Evolutionary conservation across 2,113 vertebrate genomes (phyloP).

Genomic region (Suricata suricatta): DNA sequence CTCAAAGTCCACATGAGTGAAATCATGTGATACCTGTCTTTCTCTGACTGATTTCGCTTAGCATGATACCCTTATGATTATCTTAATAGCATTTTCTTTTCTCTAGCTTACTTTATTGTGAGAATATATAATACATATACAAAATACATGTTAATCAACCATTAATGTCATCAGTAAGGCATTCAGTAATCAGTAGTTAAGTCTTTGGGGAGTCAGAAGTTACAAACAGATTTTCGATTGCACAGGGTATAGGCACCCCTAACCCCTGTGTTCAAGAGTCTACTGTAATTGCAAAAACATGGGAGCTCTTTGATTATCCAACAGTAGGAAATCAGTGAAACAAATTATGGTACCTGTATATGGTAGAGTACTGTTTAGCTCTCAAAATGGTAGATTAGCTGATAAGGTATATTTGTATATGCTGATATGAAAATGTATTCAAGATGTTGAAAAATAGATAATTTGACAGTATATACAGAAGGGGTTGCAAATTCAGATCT

Average conservation of each 20-base stretch:
- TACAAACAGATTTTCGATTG: not conserved
- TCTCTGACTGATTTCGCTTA: no score
- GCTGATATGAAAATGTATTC: slow-evolving; percentile 12
- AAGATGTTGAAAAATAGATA: not conserved
- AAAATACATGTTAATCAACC: not conserved
- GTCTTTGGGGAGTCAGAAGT: not conserved
- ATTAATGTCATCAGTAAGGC: not conserved
- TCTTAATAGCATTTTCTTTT: not conserved
- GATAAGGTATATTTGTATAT: not conserved
- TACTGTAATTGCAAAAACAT: not conserved
- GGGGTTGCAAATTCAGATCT: not conserved
- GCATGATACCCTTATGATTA: not conserved
- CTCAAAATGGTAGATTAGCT: slow-evolving; percentile 9
- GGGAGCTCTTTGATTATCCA: not conserved
- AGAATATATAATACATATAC: not conserved
- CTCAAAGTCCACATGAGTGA: no score
- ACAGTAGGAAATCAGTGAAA: not conserved
- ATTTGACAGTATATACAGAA: not conserved
- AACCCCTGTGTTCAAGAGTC: not conserved
- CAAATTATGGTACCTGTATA: not conserved
- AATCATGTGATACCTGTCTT: no score
- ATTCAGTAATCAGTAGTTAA: not conserved
- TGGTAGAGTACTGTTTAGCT: not conserved
- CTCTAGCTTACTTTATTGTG: not conserved
- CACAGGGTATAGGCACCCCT: not conserved